phyloP scores from a whole-genome alignment of 2,113 vertebrate species.

The Chloropsis cyanopogon region DNA sequence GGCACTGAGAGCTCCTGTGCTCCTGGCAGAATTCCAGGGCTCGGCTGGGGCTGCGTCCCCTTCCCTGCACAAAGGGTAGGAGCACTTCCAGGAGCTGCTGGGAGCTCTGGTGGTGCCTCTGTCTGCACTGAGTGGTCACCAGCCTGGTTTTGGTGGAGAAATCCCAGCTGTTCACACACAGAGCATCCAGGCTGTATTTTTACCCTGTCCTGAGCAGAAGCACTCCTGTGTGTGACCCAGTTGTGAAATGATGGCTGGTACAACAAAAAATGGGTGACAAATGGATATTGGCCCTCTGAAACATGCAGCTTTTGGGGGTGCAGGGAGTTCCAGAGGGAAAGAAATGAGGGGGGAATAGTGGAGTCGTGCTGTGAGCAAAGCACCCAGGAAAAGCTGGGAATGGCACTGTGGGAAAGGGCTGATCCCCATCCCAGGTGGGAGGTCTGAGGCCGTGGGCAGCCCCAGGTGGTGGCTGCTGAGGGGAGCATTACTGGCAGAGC shows the following conservation, averaged over 20 bases:
- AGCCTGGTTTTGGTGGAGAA: not conserved
- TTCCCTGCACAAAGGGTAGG: not conserved
- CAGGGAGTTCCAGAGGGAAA: not conserved
- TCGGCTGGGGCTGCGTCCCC: not conserved
- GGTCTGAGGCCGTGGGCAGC: not conserved
- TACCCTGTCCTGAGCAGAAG: not conserved
- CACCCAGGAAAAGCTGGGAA: not conserved
- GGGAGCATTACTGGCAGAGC: constrained; percentile 37
- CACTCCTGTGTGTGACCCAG: not conserved
- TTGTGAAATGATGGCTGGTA: not conserved
- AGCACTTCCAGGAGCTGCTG: not conserved
- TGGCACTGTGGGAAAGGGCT: not conserved
- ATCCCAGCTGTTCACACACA: not conserved
- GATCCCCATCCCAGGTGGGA: not conserved
- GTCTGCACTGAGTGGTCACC: not conserved
- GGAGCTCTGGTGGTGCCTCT: not conserved
- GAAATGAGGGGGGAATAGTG: not conserved
- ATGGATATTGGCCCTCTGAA: not conserved
- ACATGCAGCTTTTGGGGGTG: not conserved
- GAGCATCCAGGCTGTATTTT: not conserved
- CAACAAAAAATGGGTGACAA: not conserved
- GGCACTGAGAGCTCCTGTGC: constrained; percentile 38
- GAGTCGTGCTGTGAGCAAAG: not conserved
- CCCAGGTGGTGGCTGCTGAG: not conserved
- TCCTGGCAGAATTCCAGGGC: constrained; percentile 33